Base-by-base conservation (phyloP, 2,113 vertebrate species). In the Callithrix jacchus region DNA sequence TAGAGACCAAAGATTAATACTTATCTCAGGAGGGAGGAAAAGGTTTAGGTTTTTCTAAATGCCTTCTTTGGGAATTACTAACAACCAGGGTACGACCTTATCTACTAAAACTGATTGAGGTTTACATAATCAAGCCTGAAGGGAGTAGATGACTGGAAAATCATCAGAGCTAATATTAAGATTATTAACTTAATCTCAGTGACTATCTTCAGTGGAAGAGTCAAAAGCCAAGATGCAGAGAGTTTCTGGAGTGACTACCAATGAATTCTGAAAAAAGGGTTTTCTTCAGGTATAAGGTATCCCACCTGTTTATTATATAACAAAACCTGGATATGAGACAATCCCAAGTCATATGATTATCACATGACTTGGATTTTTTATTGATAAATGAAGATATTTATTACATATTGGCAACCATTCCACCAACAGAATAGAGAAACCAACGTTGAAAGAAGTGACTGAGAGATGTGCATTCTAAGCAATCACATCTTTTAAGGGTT, bases 1-100 rank as follows among this genome's bases (percentile, higher is more conserved):
- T 87, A 93, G 87, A 94, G 45, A 87, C 16, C 70, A 81, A 97
- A 95, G 49, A 84, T 77, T 88, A 96, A 42, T 73, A 52, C 17
- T 61, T 88, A 79, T 40, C 93, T 91, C 76, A 58, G 76, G 8
- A 64, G 56, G 71, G 52, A 9, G 27, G 32, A 61, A 92, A 81
- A 47, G 71, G 30, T 16, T 70, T 56, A 42, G 18, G 1, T 74
- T 93, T 97, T 87, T 56, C 85, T 77, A 92, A 87, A 93, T 20
- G 54, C 25, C 45, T 91, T 92, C 71, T 66, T 77, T 37, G 40
- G 42, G 37, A 92, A 87, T 76, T 76, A 68, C 79, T 47, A 90
- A 52, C 40, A 30, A 71, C 20, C 42, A n/a, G 25, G 27, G 6
- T 56, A 68, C 13, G 49, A 79, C 45, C 70, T 81, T 40, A 42